A percentile compares a stretch with the other conserved stretches of the same genome.
Evolutionary conservation across 2,113 vertebrate species (phyloP).

Genomic region (Hemiscyllium ocellatum): DNA sequence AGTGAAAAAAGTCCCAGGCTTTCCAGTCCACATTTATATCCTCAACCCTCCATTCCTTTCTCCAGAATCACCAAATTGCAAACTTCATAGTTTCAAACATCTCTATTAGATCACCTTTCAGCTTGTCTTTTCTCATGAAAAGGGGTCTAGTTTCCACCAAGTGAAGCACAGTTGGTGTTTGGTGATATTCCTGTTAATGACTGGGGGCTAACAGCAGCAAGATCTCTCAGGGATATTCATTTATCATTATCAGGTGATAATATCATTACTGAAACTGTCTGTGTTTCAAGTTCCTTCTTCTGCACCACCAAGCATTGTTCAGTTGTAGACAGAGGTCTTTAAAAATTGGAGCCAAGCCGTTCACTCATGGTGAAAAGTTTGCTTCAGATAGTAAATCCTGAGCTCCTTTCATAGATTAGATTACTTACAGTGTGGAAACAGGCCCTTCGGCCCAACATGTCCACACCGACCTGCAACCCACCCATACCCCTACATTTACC

Average conservation of each 20-base stretch:
- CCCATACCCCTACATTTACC: no score
- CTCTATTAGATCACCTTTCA: no score
- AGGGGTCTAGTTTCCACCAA: no score
- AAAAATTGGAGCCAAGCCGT: not conserved
- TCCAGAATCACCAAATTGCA: no score
- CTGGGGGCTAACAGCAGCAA: not conserved
- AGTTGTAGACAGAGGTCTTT: not conserved
- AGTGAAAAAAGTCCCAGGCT: no score
- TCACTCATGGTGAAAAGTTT: not conserved
- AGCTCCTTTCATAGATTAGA: not conserved
- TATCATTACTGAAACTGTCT: not conserved
- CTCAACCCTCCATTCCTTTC: no score
- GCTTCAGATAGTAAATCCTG: not conserved
- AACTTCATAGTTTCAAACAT: no score
- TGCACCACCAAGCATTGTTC: not conserved
- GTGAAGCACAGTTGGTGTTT: not conserved
- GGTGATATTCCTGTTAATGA: not conserved
- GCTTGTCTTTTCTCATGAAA: no score
- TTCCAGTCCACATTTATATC: no score
- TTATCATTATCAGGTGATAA: not conserved
- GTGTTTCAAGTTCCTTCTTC: not conserved
- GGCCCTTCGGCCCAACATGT: no score
- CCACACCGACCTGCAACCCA: no score
- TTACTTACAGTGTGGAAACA: no score
- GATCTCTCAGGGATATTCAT: not conserved